Percentiles rank a stretch among this genome's conserved stretches.
Evolutionary conservation across 2,797 vertebrate species (phyloP).

Genomic region (Sitta carolinensis): DNA sequence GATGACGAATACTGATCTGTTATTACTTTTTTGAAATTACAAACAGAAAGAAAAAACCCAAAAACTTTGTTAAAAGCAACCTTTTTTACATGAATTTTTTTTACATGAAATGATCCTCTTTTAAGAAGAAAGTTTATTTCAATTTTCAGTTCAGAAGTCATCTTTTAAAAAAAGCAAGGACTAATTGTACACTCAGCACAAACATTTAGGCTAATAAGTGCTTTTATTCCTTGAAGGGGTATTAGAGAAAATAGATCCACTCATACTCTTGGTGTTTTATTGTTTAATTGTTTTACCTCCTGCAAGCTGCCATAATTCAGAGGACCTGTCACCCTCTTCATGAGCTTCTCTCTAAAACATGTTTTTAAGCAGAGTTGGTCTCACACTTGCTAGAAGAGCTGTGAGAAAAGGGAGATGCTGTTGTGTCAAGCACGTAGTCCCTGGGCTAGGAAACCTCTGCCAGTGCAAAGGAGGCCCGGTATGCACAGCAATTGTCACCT

Average conservation of each 20-base stretch:
- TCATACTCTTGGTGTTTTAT: background rate
- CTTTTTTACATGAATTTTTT: background rate
- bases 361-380: background rate
- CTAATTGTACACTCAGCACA: background rate
- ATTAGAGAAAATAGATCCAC: background rate
- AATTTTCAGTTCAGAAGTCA: background rate
- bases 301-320: background rate
- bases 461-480: background rate
- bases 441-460: background rate
- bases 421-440: too few species aligned
- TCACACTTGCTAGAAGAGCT: background rate
- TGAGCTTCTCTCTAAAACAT: background rate
- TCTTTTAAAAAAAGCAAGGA: background rate
- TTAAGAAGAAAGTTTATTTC: background rate
- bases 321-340: background rate
- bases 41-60: background rate
- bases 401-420: background rate
- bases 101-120: fast-evolving
- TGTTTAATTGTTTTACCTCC: background rate
- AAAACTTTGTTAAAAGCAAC: background rate
- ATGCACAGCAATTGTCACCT: background rate
- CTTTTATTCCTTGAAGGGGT: background rate
- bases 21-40: background rate
- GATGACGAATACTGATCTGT: background rate
- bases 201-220: background rate